Conservation (phyloP, 2,888 invertebrate genomes). For the Polylopha cassiicola region DNA sequence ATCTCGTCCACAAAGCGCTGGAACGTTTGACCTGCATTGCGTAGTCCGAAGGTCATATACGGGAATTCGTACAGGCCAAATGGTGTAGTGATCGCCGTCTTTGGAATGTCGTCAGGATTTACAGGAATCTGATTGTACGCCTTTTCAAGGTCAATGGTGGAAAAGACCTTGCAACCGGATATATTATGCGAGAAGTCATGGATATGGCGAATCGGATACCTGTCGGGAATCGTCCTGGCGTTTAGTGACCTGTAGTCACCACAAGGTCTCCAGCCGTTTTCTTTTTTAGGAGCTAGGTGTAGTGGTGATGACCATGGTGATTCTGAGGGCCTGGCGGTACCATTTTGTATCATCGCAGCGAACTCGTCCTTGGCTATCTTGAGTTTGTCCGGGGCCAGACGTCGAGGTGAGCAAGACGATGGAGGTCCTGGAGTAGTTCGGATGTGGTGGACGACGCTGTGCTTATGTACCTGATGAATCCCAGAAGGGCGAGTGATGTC, state of each 20-base stretch:
- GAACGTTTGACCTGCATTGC: too few relatives aligned
- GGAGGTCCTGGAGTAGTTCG: slow-evolving; percentile 34
- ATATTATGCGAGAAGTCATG: slow-evolving; percentile 34
- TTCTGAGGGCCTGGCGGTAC: slow-evolving; percentile 27
- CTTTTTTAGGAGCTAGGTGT: slow-evolving; percentile 35
- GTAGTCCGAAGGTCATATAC: too few relatives aligned
- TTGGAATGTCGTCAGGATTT: slow-evolving; percentile 32
- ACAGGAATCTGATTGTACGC: slow-evolving; percentile 46
- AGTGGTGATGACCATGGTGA: slow-evolving; percentile 38
- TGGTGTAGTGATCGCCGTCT: slow-evolving; percentile 36
- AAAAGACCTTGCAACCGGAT: slow-evolving; percentile 29
- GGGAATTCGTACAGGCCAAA: too few relatives aligned
- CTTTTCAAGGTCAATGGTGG: slow-evolving; percentile 34
- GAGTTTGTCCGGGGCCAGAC: slow-evolving; percentile 34
- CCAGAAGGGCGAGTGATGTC: slow-evolving; percentile 24
- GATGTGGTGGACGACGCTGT: slow-evolving; percentile 29
- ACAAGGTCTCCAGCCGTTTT: slow-evolving; percentile 33
- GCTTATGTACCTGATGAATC: slow-evolving; percentile 24
- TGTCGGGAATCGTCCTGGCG: slow-evolving; percentile 29
- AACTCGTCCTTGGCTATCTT: slow-evolving; percentile 35
- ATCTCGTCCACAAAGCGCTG: slow-evolving; percentile 29
- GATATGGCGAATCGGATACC: slow-evolving; percentile 37
- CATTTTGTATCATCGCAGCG: slow-evolving; percentile 29
- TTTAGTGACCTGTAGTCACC: slow-evolving; percentile 39
- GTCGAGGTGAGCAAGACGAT: slow-evolving; percentile 29